Evolutionary conservation across 2,797 vertebrate species (phyloP).

Genomic region (Platalea minor): DNA sequence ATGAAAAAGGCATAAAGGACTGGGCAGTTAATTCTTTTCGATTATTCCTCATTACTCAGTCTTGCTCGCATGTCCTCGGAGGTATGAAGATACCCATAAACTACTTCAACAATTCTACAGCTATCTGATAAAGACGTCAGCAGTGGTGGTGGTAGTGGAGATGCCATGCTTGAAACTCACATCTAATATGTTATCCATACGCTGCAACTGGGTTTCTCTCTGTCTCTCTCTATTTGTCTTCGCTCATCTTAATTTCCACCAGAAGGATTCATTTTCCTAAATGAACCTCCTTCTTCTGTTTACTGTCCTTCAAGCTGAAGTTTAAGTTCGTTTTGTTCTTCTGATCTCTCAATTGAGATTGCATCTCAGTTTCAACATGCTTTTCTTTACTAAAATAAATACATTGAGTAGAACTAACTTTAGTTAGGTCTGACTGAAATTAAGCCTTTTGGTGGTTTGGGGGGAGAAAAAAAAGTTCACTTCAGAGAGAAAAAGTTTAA

Average conservation of each 20-base stretch:
- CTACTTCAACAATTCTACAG: background rate
- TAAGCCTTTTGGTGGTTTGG: background rate
- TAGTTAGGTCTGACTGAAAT: background rate
- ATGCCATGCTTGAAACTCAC: background rate
- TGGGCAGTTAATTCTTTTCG: background rate
- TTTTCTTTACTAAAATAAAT: background rate
- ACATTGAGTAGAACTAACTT: background rate
- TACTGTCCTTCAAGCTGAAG: background rate
- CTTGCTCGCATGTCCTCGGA: background rate
- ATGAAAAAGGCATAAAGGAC: background rate
- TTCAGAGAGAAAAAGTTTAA: background rate
- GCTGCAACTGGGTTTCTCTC: background rate
- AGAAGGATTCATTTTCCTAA: background rate
- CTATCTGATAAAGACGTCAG: accelerated
- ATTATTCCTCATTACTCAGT: background rate
- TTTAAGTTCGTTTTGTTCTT: background rate
- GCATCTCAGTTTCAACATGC: background rate
- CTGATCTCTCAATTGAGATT: background rate
- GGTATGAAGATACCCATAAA: background rate
- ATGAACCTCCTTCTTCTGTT: background rate
- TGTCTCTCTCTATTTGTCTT: background rate
- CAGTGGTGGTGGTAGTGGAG: background rate
- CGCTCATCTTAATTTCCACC: background rate
- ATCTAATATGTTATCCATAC: background rate
- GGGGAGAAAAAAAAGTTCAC: background rate